These are phyloP conservation scores for Verasper variegatus DNA, from an alignment of 2,113 vertebrate species.

Conservation along the genomic window DNA sequence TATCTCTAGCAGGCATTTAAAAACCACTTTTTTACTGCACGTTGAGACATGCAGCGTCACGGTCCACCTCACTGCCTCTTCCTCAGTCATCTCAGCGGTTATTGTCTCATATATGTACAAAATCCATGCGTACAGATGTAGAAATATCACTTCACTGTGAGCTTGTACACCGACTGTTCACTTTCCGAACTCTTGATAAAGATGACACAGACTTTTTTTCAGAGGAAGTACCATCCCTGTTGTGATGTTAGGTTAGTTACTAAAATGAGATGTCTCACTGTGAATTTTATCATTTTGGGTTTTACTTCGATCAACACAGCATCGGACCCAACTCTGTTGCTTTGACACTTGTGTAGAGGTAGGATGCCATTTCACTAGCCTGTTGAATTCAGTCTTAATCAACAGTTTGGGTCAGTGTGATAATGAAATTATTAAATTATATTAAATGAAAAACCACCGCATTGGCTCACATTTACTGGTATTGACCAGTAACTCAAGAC, in stretches of 20 bases:
- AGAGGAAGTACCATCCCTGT: conserved; percentile 15
- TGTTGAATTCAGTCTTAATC: conserved; percentile 16
- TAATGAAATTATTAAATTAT: conserved; percentile 1
- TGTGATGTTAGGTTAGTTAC: conserved; percentile 35
- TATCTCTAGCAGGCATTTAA: conserved; percentile 17
- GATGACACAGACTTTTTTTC: conserved; percentile 3
- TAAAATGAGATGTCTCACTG: conserved; percentile 63
- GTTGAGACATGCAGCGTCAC: conserved; percentile 3
- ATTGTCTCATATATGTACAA: conserved; percentile 18
- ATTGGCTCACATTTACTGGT: conserved; percentile 7
- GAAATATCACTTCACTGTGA: conserved; percentile 16
- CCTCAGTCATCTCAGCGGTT: neutral
- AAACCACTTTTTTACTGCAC: conserved; percentile 16
- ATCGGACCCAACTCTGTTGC: conserved; percentile 1
- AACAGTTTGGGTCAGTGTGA: conserved; percentile 3
- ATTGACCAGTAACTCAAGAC: conserved; percentile 26
- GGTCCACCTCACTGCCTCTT: conserved; percentile 6
- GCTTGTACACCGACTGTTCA: conserved; percentile 13
- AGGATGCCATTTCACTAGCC: conserved; percentile 13
- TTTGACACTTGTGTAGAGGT: conserved; percentile 12
- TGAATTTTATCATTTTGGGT: conserved; percentile 42
- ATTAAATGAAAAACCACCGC: conserved; percentile 9
- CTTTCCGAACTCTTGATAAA: neutral
- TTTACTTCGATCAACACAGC: neutral
- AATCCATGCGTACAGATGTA: neutral